Evolutionary conservation across 2,888 invertebrate species (phyloP), one percentile per base, ranked within the genome.

Genomic region (Hydrotaea cyrtoneurina): DNA sequence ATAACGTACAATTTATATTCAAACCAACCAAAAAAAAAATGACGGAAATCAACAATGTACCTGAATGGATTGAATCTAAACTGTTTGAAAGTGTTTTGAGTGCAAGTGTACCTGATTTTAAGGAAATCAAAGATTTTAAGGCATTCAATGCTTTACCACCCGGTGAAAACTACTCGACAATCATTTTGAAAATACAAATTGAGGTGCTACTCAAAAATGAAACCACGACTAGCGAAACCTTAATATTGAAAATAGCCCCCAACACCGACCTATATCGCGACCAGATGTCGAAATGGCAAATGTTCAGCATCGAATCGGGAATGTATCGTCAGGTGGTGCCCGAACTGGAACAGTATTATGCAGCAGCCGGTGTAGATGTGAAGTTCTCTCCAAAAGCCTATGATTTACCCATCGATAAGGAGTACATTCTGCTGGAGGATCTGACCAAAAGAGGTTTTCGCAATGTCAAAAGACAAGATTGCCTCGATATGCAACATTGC

Each of bases 241-340:
- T 88, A 23, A 91, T 92, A 89, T 79, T 92, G 76, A 92, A 92
- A 87, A 88, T 90, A 0, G 81, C 88, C 0, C 89, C 90, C 13
- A 88, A 89, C 2, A 50, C 15, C 0, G 80, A 87, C 66, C 59
- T 86, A 4, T 39, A 31, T 57, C 77, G 46, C 1, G 66, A 82
- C 19, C 23, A 89, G 74, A 85, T 89, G 82, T 7, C 87, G 26
- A 66, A 75, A 53, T 89, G 88, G 88, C 87, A 89, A 31, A 82
- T 91, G 8, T 92, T 92, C 46, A 87, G 88, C 21, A 91, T 91
- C 69, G 92, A 92, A 85, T 87, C 87, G n/a, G 87, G 88, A 53
- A 88, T 89, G 78, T 92, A 92, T 72, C 73, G 74, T 36, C 76
- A 87, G 4, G 88, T 89, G 73, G 83, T 91, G 31, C 90, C 91